Evolutionary conservation across 2,113 vertebrate species (phyloP).

Genomic region (Sylvietta virens): DNA sequence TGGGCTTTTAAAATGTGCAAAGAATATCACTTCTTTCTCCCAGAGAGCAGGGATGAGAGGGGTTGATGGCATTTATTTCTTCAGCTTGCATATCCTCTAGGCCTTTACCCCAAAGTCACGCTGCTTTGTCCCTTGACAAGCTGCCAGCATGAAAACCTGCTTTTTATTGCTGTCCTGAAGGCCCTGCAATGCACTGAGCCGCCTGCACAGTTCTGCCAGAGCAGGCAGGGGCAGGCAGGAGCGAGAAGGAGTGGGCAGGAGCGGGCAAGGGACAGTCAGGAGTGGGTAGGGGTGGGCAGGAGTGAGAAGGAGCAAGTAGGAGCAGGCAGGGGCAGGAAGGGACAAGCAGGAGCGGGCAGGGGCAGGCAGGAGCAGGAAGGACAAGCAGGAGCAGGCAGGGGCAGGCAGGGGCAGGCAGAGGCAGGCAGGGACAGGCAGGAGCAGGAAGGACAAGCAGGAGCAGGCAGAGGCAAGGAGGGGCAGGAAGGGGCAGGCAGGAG

Average conservation of each 20-base stretch:
- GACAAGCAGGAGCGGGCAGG: background rate
- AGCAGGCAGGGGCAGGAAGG: background rate
- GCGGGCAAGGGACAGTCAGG: background rate
- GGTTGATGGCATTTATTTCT: background rate
- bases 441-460: background rate
- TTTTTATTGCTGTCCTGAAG: background rate
- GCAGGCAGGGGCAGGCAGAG: background rate
- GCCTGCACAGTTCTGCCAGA: background rate
- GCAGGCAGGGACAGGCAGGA: accelerated
- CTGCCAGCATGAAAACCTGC: background rate
- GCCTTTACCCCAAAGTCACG: background rate
- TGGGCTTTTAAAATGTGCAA: constrained; percentile 5
- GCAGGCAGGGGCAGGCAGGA: background rate
- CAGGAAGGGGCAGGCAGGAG: background rate
- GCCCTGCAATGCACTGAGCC: accelerated
- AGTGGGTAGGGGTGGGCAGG: background rate
- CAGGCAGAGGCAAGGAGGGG: background rate
- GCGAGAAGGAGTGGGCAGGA: background rate
- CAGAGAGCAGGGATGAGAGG: background rate
- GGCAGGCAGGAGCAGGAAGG: background rate
- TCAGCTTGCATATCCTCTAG: background rate
- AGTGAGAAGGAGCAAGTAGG: background rate
- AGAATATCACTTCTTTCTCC: background rate
- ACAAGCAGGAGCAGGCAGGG: background rate
- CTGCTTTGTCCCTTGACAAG: background rate